phyloP scores from a whole-genome alignment of 2,797 vertebrate genomes.

The Hipposideros larvatus region DNA sequence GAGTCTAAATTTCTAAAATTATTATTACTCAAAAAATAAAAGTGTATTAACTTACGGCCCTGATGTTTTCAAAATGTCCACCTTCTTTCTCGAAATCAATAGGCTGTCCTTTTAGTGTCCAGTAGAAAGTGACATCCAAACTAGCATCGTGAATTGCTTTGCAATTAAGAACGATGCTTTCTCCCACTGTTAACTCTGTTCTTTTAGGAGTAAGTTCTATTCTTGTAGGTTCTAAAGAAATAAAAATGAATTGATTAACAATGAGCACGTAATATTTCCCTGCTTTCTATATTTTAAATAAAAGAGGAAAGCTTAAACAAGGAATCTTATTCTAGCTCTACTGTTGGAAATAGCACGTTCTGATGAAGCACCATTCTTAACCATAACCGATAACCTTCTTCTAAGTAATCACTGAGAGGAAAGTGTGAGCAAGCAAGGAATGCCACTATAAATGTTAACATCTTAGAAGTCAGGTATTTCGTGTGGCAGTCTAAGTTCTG shows the following conservation, averaged over 20 bases:
- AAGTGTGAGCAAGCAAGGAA: not conserved
- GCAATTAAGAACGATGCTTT: conserved; percentile 98
- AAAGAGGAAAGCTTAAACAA: not conserved
- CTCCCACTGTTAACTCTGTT: conserved; percentile 96
- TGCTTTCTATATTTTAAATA: not conserved
- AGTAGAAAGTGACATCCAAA: conserved; percentile 95
- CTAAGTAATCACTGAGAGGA: not conserved
- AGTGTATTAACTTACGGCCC: conserved; percentile 93
- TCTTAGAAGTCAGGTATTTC: not conserved
- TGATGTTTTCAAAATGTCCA: conserved; percentile 97
- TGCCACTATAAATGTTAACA: not conserved
- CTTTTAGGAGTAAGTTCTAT: conserved; percentile 95
- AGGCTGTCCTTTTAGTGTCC: conserved; percentile 95
- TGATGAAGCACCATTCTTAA: not conserved
- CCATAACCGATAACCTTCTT: not conserved
- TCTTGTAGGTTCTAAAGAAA: conserved; percentile 93
- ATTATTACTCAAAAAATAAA: conserved; percentile 57
- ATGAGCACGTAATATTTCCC: not conserved
- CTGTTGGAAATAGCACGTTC: not conserved
- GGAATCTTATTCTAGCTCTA: not conserved
- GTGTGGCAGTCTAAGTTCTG: not conserved
- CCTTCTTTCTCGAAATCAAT: conserved; percentile 95
- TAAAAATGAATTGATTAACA: conserved; percentile 29
- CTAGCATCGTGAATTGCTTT: conserved; percentile 95
- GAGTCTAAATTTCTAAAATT: conserved; percentile 15